Conservation (phyloP, 2,797 vertebrate genomes). For the Sciurus vulgaris region DNA sequence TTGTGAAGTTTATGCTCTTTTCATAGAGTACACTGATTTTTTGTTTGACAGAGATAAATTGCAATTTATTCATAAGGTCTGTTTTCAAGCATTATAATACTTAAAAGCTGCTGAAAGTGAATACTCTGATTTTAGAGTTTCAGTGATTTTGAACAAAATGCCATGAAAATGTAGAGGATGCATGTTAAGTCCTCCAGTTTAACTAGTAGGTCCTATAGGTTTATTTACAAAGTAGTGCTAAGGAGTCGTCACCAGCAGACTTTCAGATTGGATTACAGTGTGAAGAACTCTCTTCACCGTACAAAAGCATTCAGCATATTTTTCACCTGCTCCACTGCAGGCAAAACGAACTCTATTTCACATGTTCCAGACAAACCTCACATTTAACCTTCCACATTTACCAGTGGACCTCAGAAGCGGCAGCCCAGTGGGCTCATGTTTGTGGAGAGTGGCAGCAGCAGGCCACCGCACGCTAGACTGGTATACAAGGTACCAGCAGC, state of each 20-base stretch:
- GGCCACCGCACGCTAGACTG: too few relatives aligned
- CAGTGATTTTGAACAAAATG: background rate
- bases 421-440: background rate
- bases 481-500: too few relatives aligned
- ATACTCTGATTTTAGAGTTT: slow-evolving; percentile 17
- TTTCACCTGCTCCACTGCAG: background rate
- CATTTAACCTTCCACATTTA: background rate
- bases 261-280: background rate
- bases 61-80: background rate
- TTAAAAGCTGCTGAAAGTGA: background rate
- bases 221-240: background rate
- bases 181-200: background rate
- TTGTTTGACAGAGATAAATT: background rate
- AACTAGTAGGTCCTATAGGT: background rate
- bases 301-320: background rate
- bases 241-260: background rate
- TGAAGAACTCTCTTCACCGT: background rate
- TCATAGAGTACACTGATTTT: background rate
- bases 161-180: background rate
- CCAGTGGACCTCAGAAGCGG: background rate
- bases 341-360: background rate
- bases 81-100: background rate
- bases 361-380: background rate
- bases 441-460: background rate
- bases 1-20: background rate